Evolutionary conservation across 92 coral and sea anemone species (phyloP), one percentile per base, ranked within the genome.

Genomic region (Epizoanthus rinbou): DNA sequence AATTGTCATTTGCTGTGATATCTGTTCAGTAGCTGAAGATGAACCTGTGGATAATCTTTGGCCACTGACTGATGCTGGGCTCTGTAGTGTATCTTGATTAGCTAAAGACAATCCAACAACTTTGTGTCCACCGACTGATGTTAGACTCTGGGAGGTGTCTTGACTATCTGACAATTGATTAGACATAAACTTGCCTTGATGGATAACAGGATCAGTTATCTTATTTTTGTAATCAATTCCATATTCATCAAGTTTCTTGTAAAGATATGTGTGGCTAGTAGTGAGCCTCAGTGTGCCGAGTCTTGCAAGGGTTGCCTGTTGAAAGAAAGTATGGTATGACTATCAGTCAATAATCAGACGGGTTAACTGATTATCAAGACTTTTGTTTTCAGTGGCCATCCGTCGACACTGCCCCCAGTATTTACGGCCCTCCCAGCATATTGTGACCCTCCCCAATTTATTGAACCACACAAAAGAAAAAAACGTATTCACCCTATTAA

Each of bases 211-310:
- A 68, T 90, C 91, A 28, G 72, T 56, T 37, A 92, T 85, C 1
- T 84, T 74, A 19, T 76, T 65, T 24, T 76, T 78, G 65, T 85
- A 85, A 50, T 86, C 89, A 70, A 83, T 86, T 8, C 90, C 97
- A 90, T 73, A 92, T 67, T 92, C 97, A 64, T 92, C 93, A 18
- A 90, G 89, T 35, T 92, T 90, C 74, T 90, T 92, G 87, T 92
- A 90, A 17, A 90, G 89, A 35, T 76, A 88, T 15, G 90, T 83
- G 66, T 92, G 97, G 57, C 88, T 87, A 50, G 91, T 87, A 23
- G 88, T 89, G 22, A 92, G 80, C 58, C 93, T 64, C 25, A 90
- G 87, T 50, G 94, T 45, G 22, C 82, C 31, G 37, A 92, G 73
- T 73, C 93, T 74, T 80, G 84, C 87, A 59, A 92, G 89, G 62